phyloP scores from a whole-genome alignment of 1,140 invertebrate genomes.

The Anastrepha ludens region DNA sequence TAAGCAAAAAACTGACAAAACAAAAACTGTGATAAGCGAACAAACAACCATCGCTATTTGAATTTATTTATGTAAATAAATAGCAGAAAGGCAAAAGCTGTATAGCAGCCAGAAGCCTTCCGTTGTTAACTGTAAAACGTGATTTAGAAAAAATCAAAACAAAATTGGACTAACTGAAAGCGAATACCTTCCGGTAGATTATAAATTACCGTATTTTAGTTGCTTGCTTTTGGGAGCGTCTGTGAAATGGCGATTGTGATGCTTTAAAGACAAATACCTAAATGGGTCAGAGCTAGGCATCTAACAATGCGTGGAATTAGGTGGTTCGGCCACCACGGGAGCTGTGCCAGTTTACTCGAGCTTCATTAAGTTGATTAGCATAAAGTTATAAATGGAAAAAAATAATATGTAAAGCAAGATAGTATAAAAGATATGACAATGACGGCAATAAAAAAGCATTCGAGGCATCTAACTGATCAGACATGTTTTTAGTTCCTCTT shows the following conservation, averaged over 20 bases:
- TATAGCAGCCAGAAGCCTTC: background rate
- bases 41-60: too few species aligned
- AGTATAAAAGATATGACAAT: background rate
- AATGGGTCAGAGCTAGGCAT: background rate
- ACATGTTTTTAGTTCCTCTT: background rate
- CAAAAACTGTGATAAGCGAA: too few species aligned
- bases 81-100: too few species aligned
- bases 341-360: constrained; percentile 10
- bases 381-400: background rate
- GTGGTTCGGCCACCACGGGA: background rate
- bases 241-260: background rate
- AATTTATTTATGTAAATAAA: too few species aligned
- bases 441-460: background rate
- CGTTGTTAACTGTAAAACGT: background rate
- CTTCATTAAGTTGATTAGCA: constrained; percentile 34
- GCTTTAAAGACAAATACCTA: background rate
- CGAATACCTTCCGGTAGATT: background rate
- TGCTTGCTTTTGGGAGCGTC: background rate
- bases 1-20: too few species aligned
- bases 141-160: background rate
- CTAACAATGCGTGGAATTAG: background rate
- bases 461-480: background rate
- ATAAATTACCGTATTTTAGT: constrained; percentile 10
- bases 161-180: background rate
- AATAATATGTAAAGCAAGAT: background rate